Conservation (phyloP, 2,888 invertebrate genomes). For the Polydrusus tereticollis region DNA sequence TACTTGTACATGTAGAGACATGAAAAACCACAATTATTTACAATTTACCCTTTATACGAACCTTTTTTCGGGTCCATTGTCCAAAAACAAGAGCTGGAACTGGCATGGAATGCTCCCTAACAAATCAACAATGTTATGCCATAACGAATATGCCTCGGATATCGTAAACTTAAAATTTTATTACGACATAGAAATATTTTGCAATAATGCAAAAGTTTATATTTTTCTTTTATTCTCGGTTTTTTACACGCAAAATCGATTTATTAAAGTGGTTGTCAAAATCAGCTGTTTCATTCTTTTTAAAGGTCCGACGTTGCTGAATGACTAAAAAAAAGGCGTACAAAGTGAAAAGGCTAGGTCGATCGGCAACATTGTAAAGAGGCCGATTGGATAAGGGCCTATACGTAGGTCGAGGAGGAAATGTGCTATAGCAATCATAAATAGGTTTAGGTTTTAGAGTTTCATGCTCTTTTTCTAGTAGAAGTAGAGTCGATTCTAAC, state of each 20-base stretch:
- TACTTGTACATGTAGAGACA: background rate
- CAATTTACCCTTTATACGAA: background rate
- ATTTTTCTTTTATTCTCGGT: background rate
- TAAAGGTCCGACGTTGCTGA: background rate
- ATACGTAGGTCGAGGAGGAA: too few relatives aligned
- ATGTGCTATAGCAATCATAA: too few relatives aligned
- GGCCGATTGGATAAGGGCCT: too few relatives aligned
- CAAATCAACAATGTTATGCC: background rate
- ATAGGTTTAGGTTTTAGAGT: too few relatives aligned
- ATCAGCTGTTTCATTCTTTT: background rate
- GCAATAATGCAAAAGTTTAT: background rate
- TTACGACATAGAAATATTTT: background rate
- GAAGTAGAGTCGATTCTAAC: too few relatives aligned
- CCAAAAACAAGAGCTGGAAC: background rate
- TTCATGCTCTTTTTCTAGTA: too few relatives aligned
- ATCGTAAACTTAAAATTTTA: background rate
- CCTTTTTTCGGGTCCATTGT: constrained; percentile 46
- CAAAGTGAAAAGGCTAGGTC: too few relatives aligned
- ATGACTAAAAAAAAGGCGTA: too few relatives aligned
- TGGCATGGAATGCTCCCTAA: background rate
- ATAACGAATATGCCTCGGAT: background rate
- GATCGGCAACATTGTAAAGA: background rate
- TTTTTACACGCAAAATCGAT: constrained; percentile 1
- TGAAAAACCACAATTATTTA: constrained; percentile 1
- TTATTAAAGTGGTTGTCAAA: background rate